phyloP scores from a whole-genome alignment of 1,140 invertebrate species.

The Panagrolaimus sp. region DNA sequence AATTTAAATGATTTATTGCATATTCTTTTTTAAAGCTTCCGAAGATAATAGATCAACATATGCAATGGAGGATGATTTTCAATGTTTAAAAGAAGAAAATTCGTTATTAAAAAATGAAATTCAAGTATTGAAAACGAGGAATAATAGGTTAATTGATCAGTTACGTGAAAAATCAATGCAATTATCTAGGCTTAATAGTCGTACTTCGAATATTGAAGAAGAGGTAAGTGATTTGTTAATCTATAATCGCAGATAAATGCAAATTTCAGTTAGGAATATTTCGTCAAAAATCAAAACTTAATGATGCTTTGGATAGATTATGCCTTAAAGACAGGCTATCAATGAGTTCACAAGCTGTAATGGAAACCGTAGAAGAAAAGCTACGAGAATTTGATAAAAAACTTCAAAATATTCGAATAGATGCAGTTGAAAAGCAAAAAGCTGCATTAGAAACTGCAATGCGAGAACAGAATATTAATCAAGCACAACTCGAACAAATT shows the following conservation, averaged over 20 bases:
- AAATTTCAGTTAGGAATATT: not conserved
- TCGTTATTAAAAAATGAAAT: not conserved
- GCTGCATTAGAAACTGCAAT: not conserved
- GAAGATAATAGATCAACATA: not conserved
- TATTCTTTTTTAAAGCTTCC: too few species aligned
- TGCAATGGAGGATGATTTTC: not conserved
- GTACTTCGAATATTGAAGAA: not conserved
- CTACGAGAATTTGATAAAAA: constrained; percentile 2
- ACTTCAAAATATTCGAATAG: not conserved
- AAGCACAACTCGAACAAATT: constrained; percentile 10
- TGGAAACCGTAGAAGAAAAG: constrained; percentile 2
- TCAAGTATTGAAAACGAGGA: not conserved
- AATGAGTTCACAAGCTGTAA: not conserved
- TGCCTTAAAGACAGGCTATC: not conserved
- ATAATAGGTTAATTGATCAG: not conserved
- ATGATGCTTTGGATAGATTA: not conserved
- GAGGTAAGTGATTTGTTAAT: not conserved
- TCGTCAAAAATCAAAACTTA: not conserved
- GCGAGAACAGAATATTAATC: constrained; percentile 7
- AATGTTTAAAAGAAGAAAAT: not conserved
- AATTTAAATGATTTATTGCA: too few species aligned
- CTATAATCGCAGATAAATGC: too few species aligned
- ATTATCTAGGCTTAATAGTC: not conserved
- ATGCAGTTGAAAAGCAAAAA: constrained; percentile 8
- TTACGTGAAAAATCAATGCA: constrained; percentile 5